Evolutionary conservation across 2,113 vertebrate species (phyloP).

Genomic region (Rallus limicola): DNA sequence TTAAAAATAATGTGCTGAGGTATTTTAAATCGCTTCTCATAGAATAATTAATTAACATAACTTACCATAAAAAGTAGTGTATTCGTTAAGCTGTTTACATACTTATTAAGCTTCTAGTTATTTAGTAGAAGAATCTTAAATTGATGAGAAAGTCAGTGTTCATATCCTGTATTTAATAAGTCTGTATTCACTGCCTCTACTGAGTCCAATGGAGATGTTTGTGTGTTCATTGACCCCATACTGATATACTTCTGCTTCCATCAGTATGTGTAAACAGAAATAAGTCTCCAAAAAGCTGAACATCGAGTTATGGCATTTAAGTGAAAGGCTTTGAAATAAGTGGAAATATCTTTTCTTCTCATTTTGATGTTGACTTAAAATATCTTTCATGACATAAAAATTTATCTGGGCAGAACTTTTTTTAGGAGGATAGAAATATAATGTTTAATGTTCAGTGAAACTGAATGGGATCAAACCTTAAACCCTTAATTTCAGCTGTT

Average conservation of each 20-base stretch:
- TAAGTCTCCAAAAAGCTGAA: neutral
- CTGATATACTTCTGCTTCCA: neutral
- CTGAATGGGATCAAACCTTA: neutral
- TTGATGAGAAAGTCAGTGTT: neutral
- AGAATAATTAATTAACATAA: neutral
- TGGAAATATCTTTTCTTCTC: neutral
- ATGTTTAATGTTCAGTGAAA: neutral
- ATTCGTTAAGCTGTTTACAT: neutral
- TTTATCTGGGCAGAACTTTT: neutral
- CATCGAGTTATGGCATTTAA: neutral
- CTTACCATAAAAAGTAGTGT: neutral
- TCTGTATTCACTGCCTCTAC: too few species aligned
- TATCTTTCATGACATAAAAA: neutral
- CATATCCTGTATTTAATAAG: neutral
- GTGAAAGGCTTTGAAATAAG: neutral
- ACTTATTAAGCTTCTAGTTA: neutral
- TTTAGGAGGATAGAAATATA: neutral
- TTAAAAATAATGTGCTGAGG: neutral
- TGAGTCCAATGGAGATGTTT: neutral
- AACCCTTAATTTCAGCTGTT: neutral
- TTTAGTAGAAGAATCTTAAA: neutral
- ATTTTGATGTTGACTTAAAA: conserved; percentile 3
- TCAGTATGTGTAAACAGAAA: neutral
- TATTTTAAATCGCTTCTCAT: neutral
- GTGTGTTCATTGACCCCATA: neutral